phyloP scores from a whole-genome alignment of 2,113 vertebrate species.

The Tragelaphus buxtoni region DNA sequence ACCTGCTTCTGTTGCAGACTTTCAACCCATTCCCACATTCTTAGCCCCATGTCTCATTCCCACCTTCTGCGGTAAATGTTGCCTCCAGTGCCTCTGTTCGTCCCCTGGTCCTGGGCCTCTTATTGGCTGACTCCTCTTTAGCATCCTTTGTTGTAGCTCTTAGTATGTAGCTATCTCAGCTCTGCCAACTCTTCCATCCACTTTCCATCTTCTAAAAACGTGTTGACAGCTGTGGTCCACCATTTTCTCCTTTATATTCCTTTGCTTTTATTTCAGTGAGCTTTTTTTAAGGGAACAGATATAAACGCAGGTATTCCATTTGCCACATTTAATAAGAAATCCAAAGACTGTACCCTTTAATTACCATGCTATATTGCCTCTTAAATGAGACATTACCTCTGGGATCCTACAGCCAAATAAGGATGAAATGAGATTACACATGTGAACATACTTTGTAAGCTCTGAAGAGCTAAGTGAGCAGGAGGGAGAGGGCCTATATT shows the following conservation, averaged over 20 bases:
- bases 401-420: not conserved
- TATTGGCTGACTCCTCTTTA: not conserved
- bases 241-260: conserved; percentile 9
- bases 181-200: not conserved
- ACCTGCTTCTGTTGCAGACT: not conserved
- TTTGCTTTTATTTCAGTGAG: conserved; percentile 44
- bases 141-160: not conserved
- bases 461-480: not conserved
- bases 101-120: not conserved
- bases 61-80: not conserved
- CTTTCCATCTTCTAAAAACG: conserved; percentile 25
- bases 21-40: not conserved
- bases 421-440: conserved; percentile 24
- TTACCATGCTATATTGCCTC: conserved; percentile 30
- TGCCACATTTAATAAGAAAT: conserved; percentile 43
- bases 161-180: not conserved
- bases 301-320: conserved; percentile 37
- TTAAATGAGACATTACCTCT: conserved; percentile 29
- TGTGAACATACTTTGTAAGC: not conserved
- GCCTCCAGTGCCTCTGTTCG: not conserved
- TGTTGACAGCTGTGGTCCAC: conserved; percentile 24
- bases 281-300: conserved; percentile 22
- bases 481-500: not conserved
- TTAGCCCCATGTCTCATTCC: not conserved
- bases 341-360: conserved; percentile 4